Evolutionary conservation across 2,797 vertebrate genomes (phyloP), one percentile per base, ranked within the genome.

Genomic region (Lycodopsis pacificus): DNA sequence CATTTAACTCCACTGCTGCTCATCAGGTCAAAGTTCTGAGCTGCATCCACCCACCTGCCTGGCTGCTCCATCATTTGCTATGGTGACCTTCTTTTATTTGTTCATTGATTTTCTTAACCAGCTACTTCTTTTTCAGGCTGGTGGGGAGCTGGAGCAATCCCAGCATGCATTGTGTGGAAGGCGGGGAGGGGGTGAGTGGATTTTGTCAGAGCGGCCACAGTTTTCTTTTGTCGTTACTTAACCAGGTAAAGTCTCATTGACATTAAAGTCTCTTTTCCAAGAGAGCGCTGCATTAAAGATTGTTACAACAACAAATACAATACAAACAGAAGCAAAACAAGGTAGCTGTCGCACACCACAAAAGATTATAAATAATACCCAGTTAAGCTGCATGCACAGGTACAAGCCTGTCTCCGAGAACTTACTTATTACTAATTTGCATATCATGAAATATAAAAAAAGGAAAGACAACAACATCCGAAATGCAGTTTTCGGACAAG

Each of bases 31-130:
- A 66, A 80, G 73, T 40, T 65, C 58, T 27, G 67, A 48, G 7
- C 68, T 20, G 6, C 71, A 32, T 71, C 69, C 77, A 15, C 70
- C 73, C 48, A 32, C 73, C 46, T 76, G 46, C 32, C 65, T 38
- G 20, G 73, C 71, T 2, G 70, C 51, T 27, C 48, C 27, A 32
- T 73, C 32, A 25, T 71, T 83, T 36, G 54, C 42, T 4, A 32
- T 7, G 25, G 27, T 15, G 3, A 1, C 42, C 53, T 22, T 20
- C 32, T 62, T 71, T 59, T 61, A 76, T 68, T 79, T 63, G 48
- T 44, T 42, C 57, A 84, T 83, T 80, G 84, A 88, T 88, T 86
- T 75, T 75, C 19, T 80, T 74, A 32, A 32, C 14, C 10, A 14
- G 7, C 3, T 34, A n/a, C 13, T 63, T 80, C 3, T 56, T 44